A percentile compares a stretch with the other conserved stretches of the same genome.
phyloP scores from a whole-genome alignment of 2,113 vertebrate species.

The Bos javanicus region DNA sequence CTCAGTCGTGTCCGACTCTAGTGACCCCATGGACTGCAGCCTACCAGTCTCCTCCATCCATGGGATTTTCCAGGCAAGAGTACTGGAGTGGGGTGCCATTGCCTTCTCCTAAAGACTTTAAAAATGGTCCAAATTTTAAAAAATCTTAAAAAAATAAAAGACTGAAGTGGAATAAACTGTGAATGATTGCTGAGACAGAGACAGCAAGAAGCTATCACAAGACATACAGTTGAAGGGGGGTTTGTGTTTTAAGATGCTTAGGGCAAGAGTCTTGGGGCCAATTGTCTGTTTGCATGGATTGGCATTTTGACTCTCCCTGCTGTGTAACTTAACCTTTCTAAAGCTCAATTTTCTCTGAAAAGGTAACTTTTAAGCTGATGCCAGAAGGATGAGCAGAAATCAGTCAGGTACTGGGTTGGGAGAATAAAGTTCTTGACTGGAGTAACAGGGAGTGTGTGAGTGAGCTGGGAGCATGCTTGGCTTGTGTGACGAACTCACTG shows the following conservation, averaged over 20 bases:
- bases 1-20: too few species aligned
- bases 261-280: neutral
- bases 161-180: neutral
- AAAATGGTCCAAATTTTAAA: neutral
- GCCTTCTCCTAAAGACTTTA: neutral
- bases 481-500: neutral
- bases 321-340: neutral
- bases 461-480: neutral
- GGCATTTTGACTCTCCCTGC: neutral
- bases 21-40: too few species aligned
- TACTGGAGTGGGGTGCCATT: too few species aligned
- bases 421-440: neutral
- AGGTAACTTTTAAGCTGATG: neutral
- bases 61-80: too few species aligned
- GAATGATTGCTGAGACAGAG: neutral
- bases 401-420: neutral
- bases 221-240: neutral
- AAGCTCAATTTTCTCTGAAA: neutral
- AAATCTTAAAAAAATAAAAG: neutral
- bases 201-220: neutral
- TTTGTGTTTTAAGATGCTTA: neutral
- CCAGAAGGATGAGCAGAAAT: neutral
- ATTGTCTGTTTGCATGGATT: neutral
- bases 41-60: too few species aligned
- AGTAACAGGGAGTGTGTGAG: neutral